These are phyloP conservation scores for Drosophila mettleri DNA, from an alignment of 2,888 invertebrate genomes.

Conservation along the genomic window DNA sequence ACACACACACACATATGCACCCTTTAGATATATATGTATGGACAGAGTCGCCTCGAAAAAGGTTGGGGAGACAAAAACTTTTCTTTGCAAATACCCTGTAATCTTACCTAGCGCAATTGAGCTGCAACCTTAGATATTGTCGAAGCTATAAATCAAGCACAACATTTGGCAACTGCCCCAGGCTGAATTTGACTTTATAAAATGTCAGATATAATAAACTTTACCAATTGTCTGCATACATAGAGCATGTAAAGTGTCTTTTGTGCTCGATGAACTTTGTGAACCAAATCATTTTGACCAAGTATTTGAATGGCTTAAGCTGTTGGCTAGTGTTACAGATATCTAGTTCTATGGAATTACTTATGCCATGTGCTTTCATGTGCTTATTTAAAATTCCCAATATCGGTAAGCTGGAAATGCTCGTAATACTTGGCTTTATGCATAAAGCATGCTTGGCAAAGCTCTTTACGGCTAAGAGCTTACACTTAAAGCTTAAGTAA, in stretches of 20 bases:
- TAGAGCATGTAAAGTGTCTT: constrained; percentile 8
- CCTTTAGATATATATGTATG: constrained; percentile 1
- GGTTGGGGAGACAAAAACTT: constrained; percentile 32
- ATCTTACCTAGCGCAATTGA: constrained; percentile 27
- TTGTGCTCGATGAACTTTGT: constrained; percentile 21
- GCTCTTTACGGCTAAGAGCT: neutral
- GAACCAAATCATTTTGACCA: constrained; percentile 11
- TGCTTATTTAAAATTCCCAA: too few species aligned
- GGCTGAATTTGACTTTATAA: constrained; percentile 12
- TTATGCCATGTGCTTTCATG: neutral
- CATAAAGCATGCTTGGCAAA: neutral
- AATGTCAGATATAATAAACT: constrained; percentile 26
- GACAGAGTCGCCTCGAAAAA: constrained; percentile 26
- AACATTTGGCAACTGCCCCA: constrained; percentile 34
- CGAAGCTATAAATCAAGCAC: constrained; percentile 44
- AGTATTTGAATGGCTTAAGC: neutral
- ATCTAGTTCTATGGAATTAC: neutral
- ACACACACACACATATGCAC: constrained; percentile 10
- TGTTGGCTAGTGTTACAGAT: neutral
- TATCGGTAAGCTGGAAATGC: too few species aligned
- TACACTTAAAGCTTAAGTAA: neutral
- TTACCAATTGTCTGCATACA: constrained; percentile 15
- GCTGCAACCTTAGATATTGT: constrained; percentile 18
- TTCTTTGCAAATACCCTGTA: constrained; percentile 52
- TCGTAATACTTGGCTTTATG: neutral